Base-by-base conservation (phyloP, 2,888 invertebrate species). In the Drosophila falleni region DNA sequence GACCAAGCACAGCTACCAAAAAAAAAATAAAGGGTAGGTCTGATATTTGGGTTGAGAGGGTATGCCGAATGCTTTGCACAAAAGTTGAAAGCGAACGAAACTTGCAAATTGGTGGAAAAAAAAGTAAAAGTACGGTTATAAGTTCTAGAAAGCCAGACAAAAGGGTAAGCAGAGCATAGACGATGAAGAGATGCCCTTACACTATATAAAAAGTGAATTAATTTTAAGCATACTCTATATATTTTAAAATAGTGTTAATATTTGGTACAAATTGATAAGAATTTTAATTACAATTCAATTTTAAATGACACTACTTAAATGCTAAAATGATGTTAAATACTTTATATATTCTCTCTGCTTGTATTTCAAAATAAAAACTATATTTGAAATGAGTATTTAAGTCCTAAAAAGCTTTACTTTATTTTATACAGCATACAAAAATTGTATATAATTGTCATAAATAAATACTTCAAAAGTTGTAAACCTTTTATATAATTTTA, bases 41-140 rank as follows among this genome's bases (percentile, higher is more conserved):
- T 42, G 10, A 19, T 33, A 55, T n/a, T n/a, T 16, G 8, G 16
- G 19, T 13, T 37, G 39, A 3, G 39, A 6, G 16, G 15, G 33
- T 9, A 3, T 9, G 19, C 13, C 29, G 33, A 10, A 51, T 37
- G 58, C 65, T 59, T 39, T 71, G 63, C 54, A 58, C 69, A 76
- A 80, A 75, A 86, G 61, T 74, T 83, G 64, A 64, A 74, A 71
- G 69, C 69, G 65, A 56, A 68, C 55, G 61, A 81, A 83, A 80
- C 83, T 88, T 88, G 71, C 78, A 74, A 80, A 80, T 67, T 74
- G 80, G 69, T 46, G 50, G 47, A 65, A 41, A 44, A 61, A 67
- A 56, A 70, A 49, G 26, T 35, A 61, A 50, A 56, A 61, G 58
- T 54, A 39, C 31, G 47, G 50, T 31, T 53, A 49, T 39, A 62